Conservation (phyloP, 2,888 invertebrate genomes). For the Lysandra coridon region DNA sequence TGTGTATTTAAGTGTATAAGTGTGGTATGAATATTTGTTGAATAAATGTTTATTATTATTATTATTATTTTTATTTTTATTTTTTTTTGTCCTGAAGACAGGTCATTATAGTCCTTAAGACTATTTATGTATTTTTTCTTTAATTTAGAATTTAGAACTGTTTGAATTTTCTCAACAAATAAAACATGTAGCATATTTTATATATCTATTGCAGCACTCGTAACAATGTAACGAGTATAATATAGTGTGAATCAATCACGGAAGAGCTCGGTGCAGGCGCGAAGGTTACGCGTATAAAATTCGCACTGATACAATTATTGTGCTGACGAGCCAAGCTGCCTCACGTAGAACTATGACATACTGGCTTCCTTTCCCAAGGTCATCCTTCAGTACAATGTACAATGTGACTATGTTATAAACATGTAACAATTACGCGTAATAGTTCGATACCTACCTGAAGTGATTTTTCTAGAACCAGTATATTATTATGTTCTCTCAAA, state of each 20-base stretch:
- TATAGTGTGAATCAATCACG: conserved; percentile 41
- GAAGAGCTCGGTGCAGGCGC: conserved; percentile 45
- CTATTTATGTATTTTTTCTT: not conserved
- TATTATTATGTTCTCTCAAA: too few relatives aligned
- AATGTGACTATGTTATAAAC: not conserved
- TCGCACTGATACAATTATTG: conserved; percentile 38
- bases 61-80: too few relatives aligned
- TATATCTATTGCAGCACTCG: not conserved
- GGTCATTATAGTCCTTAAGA: too few relatives aligned
- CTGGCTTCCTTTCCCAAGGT: conserved; percentile 27
- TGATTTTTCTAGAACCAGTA: not conserved
- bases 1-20: too few relatives aligned
- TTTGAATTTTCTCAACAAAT: not conserved
- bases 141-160: not conserved
- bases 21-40: too few relatives aligned
- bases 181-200: not conserved
- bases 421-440: not conserved
- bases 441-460: not conserved
- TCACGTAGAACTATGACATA: conserved; percentile 25
- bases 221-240: conserved; percentile 21
- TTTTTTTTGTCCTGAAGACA: too few relatives aligned
- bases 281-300: conserved; percentile 43
- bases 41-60: too few relatives aligned
- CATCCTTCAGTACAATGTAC: not conserved
- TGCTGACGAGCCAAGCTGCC: conserved; percentile 35